Conservation (phyloP, 2,888 invertebrate species). For the Strigamia crassipes region DNA sequence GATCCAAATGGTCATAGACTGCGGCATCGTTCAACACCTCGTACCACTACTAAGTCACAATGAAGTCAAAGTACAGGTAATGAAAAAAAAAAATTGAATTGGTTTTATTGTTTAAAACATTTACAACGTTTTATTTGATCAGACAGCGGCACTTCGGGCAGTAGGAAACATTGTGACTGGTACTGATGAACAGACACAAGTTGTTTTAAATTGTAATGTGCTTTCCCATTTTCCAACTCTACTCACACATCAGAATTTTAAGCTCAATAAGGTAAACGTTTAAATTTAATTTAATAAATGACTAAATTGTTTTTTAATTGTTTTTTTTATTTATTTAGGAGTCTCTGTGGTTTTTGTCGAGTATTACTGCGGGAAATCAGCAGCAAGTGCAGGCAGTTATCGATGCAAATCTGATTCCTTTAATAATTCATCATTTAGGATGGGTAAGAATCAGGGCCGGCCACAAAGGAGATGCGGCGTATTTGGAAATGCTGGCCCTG, state of each 20-base stretch:
- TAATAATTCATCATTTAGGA: conserved; percentile 89
- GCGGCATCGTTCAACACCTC: conserved; percentile 91
- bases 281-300: no score
- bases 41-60: conserved; percentile 95
- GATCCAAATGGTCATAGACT: conserved; percentile 95
- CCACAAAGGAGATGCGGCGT: no score
- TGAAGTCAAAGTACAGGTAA: conserved; percentile 77
- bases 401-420: conserved; percentile 87
- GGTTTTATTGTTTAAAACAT: no score
- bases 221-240: conserved; percentile 90
- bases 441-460: no score
- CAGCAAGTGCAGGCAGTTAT: conserved; percentile 94
- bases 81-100: background rate
- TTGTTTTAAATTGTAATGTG: conserved; percentile 93
- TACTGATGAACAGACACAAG: conserved; percentile 97
- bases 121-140: conserved; percentile 63
- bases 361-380: conserved; percentile 98
- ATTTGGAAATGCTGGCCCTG: no score
- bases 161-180: conserved; percentile 99
- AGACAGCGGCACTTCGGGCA: conserved; percentile 95
- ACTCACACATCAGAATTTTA: conserved; percentile 92
- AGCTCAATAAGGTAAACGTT: conserved; percentile 83
- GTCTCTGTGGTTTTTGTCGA: conserved; percentile 98
- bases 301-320: conserved; percentile 48
- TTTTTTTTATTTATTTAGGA: no score